Evolutionary conservation across 2,797 vertebrate species (phyloP), one percentile per base, ranked within the genome.

Genomic region (Siniperca undulata): DNA sequence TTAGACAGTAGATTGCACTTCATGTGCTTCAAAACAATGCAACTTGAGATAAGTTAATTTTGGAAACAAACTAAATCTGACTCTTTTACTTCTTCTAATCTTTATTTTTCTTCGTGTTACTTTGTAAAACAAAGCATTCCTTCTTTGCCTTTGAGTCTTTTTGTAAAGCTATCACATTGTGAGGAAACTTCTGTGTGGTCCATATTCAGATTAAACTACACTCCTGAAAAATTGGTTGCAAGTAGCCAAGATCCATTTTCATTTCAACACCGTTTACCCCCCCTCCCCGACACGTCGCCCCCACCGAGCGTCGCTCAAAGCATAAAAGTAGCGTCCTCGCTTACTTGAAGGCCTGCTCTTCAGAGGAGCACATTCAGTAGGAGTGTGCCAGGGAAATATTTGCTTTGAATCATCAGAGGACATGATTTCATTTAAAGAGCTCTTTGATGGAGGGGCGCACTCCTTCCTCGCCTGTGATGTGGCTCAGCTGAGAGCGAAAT

Each of bases 341-440:
- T 84, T 77, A 85, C 85, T 88, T 80, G 79, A 87, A 90, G 87
- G 81, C 62, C 76, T 16, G 69, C 85, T 83, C 87, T 91, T 90
- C 84, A 83, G 86, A 92, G 75, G 84, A 81, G 87, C 83, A 74
- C 87, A 55, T 86, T 82, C 83, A 84, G 61, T 10, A 69, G 78
- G 81, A 85, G 88, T 87, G 87, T 79, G 87, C 73, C 82, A 82
- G 78, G 84, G 87, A 91, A 91, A 91, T 94, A 89, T 93, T 92
- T 92, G 84, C 92, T 94, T 93, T 93, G 89, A 92, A 91, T 93
- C 90, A 91, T 91, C 87, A 89, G 88, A 94, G 86, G 91, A 92
- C 89, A 90, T 90, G 86, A 88, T 93, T 92, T 92, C 84, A 89
- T 91, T 91, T 92, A 93, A 93, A 92, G 92, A 89, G 89, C 87